Base-by-base conservation (phyloP, 2,888 invertebrate genomes). In the Horisme vitalbata region DNA sequence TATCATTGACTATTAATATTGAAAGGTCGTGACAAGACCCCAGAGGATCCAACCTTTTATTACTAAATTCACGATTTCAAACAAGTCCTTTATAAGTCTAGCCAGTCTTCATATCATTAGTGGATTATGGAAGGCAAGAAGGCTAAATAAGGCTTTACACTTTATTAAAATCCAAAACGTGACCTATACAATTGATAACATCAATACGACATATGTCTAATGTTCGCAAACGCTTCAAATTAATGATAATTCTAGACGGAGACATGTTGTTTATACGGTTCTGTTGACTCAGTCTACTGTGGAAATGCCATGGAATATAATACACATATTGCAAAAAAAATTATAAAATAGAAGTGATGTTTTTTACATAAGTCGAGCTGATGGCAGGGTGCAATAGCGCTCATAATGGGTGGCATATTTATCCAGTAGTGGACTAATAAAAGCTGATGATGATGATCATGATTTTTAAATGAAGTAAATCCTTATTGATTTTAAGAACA, bases 141-240 rank as follows among this genome's bases (percentile, higher is more conserved):
- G 12, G 38, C 69, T 64, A 37, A 59, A 59, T 45, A 66, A 50
- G 65, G 63, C 37, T 53, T 57, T 60, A 57, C 58, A 26, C 55
- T 61, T 59, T 65, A 62, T 60, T 63, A 64, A 61, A 65, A 68
- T 59, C 52, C 52, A 8, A 59, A 66, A 65, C 71, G 71, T 71
- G 71, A 69, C 65, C 60, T 12, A 43, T 56, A 48, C 47, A 51
- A 55, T 58, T 49, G 58, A 59, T 59, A 59, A 41, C 52, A 59
- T 59, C 58, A 45, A 46, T 37, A 44, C 47, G 44, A 49, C 54
- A 49, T 45, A 45, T 46, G 39, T 35, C 24, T 48, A 27, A 41
- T 38, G 49, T 49, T 32, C 32, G 31, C 44, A 15, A 44, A 32
- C 35, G 23, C 35, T 39, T 51, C 26, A 38, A 41, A 45, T 45